Evolutionary conservation across 2,888 invertebrate genomes (phyloP).

Genomic region (Agrochola macilenta): DNA sequence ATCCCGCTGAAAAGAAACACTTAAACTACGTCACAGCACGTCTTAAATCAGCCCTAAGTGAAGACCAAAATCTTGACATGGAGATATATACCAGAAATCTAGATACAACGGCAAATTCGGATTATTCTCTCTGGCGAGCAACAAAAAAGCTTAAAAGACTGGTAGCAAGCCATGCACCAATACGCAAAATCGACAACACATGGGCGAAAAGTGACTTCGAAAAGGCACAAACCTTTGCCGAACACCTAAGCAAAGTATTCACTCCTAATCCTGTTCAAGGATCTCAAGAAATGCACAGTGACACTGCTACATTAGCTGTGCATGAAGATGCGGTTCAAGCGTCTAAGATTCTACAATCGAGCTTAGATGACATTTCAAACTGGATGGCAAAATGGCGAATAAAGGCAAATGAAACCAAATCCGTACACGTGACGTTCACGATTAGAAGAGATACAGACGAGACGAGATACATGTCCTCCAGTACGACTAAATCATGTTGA

Average conservation of each 20-base stretch:
- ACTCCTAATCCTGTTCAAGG: neutral
- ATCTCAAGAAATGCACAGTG: neutral
- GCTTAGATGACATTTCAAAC: too few relatives aligned
- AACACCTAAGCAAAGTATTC: neutral
- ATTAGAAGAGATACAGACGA: too few relatives aligned
- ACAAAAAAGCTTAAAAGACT: neutral
- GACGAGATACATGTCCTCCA: too few relatives aligned
- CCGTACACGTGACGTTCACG: too few relatives aligned
- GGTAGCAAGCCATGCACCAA: neutral
- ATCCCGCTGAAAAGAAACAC: neutral
- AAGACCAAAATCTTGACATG: neutral
- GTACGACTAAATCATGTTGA: too few relatives aligned
- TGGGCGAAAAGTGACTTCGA: neutral
- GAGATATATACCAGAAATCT: neutral
- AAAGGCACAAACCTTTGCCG: neutral
- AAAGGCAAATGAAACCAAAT: too few relatives aligned
- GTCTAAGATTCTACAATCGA: too few relatives aligned
- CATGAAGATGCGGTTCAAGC: too few relatives aligned
- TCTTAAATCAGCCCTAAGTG: too few relatives aligned
- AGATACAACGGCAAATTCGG: neutral
- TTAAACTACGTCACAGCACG: neutral
- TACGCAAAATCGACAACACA: neutral
- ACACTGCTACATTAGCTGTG: neutral
- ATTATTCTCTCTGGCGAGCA: slow-evolving; percentile 1
- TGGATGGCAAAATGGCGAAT: too few relatives aligned